Conservation (phyloP, 1,140 invertebrate species). For the Coelopa frigida region DNA sequence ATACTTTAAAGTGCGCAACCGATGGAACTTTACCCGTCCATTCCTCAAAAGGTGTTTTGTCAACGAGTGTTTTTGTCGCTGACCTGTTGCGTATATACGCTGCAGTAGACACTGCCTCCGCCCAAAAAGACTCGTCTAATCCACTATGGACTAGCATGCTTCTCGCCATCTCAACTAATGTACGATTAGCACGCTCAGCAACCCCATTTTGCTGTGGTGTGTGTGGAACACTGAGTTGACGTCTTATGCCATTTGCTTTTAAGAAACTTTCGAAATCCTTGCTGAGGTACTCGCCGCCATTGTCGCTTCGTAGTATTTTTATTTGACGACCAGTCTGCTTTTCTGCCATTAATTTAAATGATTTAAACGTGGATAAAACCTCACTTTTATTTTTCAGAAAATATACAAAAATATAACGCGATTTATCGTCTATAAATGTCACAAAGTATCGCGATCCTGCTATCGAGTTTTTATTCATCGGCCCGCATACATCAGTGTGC, state of each 20-base stretch:
- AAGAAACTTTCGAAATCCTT: not conserved
- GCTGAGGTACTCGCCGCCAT: conserved; percentile 40
- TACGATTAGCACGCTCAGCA: conserved; percentile 26
- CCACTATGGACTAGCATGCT: conserved; percentile 36
- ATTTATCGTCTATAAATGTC: conserved; percentile 44
- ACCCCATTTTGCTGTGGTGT: conserved; percentile 41
- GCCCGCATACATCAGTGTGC: conserved; percentile 45
- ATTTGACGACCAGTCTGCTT: conserved; percentile 15
- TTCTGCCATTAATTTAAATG: conserved; percentile 8
- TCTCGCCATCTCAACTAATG: conserved; percentile 18
- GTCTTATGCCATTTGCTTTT: conserved; percentile 14
- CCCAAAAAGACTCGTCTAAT: conserved; percentile 43
- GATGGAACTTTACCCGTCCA: conserved; percentile 5
- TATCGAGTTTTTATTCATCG: conserved; percentile 36
- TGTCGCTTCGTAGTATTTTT: conserved; percentile 35
- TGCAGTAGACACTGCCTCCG: conserved; percentile 43
- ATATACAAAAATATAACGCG: conserved; percentile 35
- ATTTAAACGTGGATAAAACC: conserved; percentile 17
- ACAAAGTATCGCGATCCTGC: conserved; percentile 37
- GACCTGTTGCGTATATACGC: conserved; percentile 27
- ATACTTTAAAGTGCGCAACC: conserved; percentile 29
- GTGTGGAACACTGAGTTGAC: conserved; percentile 22
- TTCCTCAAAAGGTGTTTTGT: conserved; percentile 11
- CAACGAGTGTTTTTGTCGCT: conserved; percentile 3
- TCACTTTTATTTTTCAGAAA: conserved; percentile 45